Evolutionary conservation across 1,140 invertebrate species (phyloP).

Genomic region (Drosophila willistoni): DNA sequence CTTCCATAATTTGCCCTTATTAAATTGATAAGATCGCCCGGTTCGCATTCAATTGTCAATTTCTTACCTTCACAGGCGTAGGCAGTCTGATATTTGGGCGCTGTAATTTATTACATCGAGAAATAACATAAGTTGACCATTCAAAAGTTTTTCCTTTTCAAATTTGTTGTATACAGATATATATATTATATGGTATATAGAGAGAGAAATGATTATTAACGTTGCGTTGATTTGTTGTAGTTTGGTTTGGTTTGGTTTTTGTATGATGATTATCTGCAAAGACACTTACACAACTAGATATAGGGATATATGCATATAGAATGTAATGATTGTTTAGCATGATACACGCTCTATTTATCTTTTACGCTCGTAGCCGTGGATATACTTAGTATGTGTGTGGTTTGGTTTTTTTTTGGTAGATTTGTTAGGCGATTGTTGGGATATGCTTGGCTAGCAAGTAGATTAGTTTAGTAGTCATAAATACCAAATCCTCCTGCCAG

Average conservation of each 20-base stretch:
- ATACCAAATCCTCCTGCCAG: constrained; percentile 78
- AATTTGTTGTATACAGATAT: constrained; percentile 14
- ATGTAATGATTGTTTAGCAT: constrained; percentile 36
- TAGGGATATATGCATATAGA: constrained; percentile 41
- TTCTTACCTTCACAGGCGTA: constrained; percentile 97
- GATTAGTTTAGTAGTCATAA: constrained; percentile 73
- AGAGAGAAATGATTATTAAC: constrained; percentile 63
- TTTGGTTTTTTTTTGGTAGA: constrained; percentile 37
- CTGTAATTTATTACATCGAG: constrained; percentile 56
- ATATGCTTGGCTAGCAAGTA: constrained; percentile 67
- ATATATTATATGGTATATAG: constrained; percentile 37
- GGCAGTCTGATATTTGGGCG: constrained; percentile 91
- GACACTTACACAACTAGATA: constrained; percentile 65
- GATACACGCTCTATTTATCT: constrained; percentile 54
- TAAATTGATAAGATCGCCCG: constrained; percentile 94
- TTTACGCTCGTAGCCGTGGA: constrained; percentile 57
- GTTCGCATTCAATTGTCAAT: constrained; percentile 93
- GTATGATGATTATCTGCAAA: constrained; percentile 56
- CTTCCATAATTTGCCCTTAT: constrained; percentile 97
- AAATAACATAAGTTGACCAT: constrained; percentile 34
- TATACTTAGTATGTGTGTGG: constrained; percentile 77
- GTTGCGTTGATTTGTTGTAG: constrained; percentile 74
- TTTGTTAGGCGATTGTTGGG: constrained; percentile 56
- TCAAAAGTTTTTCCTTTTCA: not conserved
- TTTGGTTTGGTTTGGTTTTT: constrained; percentile 73